A percentile compares a stretch with the other conserved stretches of the same genome.
These are phyloP conservation scores for Physocephala rufipes DNA, from an alignment of 2,888 invertebrate species.

Conservation along the genomic window DNA sequence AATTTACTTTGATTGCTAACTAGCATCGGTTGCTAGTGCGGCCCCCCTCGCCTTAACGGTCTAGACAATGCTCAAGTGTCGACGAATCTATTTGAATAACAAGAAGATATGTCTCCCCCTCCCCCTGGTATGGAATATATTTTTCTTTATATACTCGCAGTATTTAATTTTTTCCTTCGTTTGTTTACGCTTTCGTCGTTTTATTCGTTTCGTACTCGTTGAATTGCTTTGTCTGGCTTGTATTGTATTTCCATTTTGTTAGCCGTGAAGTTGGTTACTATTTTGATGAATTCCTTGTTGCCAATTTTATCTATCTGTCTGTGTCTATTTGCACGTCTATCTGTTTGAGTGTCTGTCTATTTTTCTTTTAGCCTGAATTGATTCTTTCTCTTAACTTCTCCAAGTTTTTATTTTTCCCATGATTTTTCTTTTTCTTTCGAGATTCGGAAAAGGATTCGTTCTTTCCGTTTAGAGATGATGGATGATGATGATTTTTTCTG, in stretches of 20 bases:
- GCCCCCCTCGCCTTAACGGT: not conserved
- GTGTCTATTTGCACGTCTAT: not conserved
- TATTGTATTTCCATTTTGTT: constrained; percentile 33
- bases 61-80: not conserved
- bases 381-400: not conserved
- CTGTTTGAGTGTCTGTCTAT: too few species aligned
- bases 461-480: not conserved
- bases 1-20: constrained; percentile 36
- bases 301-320: constrained; percentile 1
- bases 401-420: not conserved
- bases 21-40: constrained; percentile 26
- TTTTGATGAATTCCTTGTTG: constrained; percentile 14
- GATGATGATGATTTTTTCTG: not conserved
- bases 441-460: not conserved
- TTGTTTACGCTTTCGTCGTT: not conserved
- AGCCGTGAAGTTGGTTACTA: constrained; percentile 24
- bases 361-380: too few species aligned
- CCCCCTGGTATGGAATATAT: not conserved
- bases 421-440: not conserved
- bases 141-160: constrained; percentile 10
- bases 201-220: constrained; percentile 11
- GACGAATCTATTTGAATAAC: not conserved
- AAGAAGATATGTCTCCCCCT: not conserved
- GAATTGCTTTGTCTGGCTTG: constrained; percentile 22
- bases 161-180: constrained; percentile 15